A percentile compares a stretch with the other conserved stretches of the same genome.
phyloP scores from a whole-genome alignment of 2,797 vertebrate species.

The Holocentrus rufus region DNA sequence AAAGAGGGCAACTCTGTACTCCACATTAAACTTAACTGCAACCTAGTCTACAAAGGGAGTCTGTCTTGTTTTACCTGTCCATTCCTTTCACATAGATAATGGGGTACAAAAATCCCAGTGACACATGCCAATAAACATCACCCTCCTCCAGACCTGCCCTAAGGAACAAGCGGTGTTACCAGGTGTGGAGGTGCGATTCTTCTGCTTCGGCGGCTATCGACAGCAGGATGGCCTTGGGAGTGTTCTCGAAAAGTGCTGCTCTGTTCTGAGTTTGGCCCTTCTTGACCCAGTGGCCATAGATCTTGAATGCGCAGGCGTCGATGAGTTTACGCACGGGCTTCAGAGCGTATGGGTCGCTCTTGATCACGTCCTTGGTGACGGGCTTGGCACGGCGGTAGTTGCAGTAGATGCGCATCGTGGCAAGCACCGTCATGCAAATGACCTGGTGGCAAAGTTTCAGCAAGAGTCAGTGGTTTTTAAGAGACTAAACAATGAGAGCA shows the following conservation, averaged over 20 bases:
- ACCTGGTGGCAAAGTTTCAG: conserved; percentile 80
- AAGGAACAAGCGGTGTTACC: conserved; percentile 52
- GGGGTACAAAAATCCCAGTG: background rate
- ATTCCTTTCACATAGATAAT: background rate
- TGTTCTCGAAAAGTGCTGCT: conserved; percentile 97
- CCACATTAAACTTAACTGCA: background rate
- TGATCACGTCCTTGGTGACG: conserved; percentile 90
- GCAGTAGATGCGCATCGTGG: conserved; percentile 94
- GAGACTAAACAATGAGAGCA: background rate
- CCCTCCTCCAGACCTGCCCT: conserved; percentile 6
- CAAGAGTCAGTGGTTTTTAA: background rate
- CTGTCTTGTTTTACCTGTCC: conserved; percentile 4
- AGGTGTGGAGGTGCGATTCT: conserved; percentile 65
- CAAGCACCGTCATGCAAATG: conserved; percentile 92
- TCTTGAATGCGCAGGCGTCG: conserved; percentile 94
- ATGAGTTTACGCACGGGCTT: conserved; percentile 94
- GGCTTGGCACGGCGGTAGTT: conserved; percentile 92
- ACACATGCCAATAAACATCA: background rate
- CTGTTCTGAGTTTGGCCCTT: conserved; percentile 97
- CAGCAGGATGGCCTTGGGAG: conserved; percentile 91
- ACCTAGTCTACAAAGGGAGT: background rate
- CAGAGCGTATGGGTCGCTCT: conserved; percentile 91
- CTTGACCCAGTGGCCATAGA: conserved; percentile 99
- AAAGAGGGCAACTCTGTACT: background rate
- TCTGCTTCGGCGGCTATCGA: conserved; percentile 83